A percentile compares a stretch with the other conserved stretches of the same genome.
These are phyloP conservation scores for Illadopsis cleaveri DNA, from an alignment of 2,113 vertebrate species.

Conservation along the genomic window DNA sequence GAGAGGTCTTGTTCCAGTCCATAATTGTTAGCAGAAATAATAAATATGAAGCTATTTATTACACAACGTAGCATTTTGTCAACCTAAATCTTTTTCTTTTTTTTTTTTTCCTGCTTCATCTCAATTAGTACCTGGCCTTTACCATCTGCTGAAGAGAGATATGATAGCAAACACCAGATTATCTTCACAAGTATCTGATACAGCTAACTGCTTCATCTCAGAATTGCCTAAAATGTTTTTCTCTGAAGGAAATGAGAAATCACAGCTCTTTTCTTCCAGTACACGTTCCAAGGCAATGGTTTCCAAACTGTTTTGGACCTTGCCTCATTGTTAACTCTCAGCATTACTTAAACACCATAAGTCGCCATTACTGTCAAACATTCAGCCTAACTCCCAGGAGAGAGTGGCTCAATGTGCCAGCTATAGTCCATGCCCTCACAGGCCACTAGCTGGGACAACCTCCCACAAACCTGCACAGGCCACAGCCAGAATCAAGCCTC, in stretches of 20 bases:
- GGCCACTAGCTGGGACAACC: neutral
- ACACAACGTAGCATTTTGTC: neutral
- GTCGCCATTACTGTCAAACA: constrained; percentile 50
- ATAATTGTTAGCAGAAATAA: constrained; percentile 46
- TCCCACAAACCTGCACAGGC: neutral
- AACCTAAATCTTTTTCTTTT: neutral
- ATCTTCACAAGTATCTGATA: constrained; percentile 18
- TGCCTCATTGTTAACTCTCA: constrained; percentile 31
- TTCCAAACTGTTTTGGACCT: constrained; percentile 64
- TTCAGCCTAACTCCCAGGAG: neutral
- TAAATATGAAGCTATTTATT: constrained; percentile 39
- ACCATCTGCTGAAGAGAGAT: constrained; percentile 39
- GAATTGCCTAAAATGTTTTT: constrained; percentile 45
- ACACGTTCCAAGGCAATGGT: constrained; percentile 16
- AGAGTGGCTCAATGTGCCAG: neutral
- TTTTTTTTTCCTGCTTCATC: neutral
- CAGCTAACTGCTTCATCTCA: constrained; percentile 38
- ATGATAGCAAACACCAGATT: neutral
- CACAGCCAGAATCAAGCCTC: neutral
- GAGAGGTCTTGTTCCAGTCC: constrained; percentile 25
- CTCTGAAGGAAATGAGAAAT: constrained; percentile 51
- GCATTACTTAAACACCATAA: constrained; percentile 19
- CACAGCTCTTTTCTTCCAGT: constrained; percentile 27
- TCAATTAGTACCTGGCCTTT: constrained; percentile 59
- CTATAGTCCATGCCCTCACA: neutral